Evolutionary conservation across 1,140 invertebrate genomes (phyloP).

Genomic region (Drosophila ohnishii): DNA sequence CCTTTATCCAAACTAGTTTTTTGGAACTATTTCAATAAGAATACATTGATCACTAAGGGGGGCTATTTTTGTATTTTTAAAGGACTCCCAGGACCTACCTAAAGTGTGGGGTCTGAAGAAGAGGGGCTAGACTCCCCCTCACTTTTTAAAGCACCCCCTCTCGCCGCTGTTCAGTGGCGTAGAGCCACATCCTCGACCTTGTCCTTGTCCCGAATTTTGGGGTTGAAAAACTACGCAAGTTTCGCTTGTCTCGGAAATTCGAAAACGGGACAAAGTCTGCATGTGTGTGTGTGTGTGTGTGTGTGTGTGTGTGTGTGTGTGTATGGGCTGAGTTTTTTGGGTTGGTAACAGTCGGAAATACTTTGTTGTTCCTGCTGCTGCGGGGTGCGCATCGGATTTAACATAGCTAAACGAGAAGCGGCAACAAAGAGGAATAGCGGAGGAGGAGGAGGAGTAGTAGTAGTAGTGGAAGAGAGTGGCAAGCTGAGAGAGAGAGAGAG

Average conservation of each 20-base stretch:
- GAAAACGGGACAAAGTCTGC: slow-evolving; percentile 52
- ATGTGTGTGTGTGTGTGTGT: neutral
- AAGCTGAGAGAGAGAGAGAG: neutral
- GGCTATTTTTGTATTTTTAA: neutral
- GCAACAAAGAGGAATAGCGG: slow-evolving; percentile 18
- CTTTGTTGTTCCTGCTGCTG: slow-evolving; percentile 29
- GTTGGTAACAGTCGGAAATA: slow-evolving; percentile 60
- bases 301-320: slow-evolving; percentile 1
- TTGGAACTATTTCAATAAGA: neutral
- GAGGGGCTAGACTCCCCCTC: neutral
- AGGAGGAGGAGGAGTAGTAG: neutral
- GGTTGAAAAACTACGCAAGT: slow-evolving; percentile 64
- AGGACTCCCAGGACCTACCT: neutral
- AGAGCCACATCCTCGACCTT: slow-evolving; percentile 46
- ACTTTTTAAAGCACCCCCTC: neutral
- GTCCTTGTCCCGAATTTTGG: slow-evolving; percentile 52
- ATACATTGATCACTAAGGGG: neutral
- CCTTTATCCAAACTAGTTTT: neutral
- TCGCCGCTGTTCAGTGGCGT: slow-evolving; percentile 13
- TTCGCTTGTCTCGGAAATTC: slow-evolving; percentile 40
- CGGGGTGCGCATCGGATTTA: slow-evolving; percentile 65
- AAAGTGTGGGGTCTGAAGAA: neutral
- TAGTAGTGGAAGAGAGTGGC: neutral
- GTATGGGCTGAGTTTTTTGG: slow-evolving; percentile 32
- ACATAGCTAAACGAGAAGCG: slow-evolving; percentile 24